Base-by-base conservation (phyloP, 1,140 invertebrate genomes). In the Anastrepha ludens region DNA sequence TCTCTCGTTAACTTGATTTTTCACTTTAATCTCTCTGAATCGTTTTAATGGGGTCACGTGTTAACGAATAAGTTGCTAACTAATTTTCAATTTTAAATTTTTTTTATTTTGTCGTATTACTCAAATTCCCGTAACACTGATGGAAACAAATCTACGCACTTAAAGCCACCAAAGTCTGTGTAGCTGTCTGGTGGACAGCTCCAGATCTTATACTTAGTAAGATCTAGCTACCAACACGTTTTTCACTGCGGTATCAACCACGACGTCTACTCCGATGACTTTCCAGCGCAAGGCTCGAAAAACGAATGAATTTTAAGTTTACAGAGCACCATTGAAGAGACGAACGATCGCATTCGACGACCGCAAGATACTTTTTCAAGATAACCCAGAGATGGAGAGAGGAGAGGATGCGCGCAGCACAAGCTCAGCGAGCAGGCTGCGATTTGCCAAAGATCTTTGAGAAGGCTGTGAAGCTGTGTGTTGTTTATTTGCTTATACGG, bases 201-300 rank as follows among this genome's bases (percentile, higher is more conserved):
- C 5, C 2, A 81, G 74, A 81, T 81, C 74, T 81, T 81, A 55
- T n/a, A 20, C 44, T 81, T 20, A 11, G 44, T 74, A 55, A 47
- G 74, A 81, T 81, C 74, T 55, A 81, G 74, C 47, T 55, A 47
- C 74, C 17, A 81, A 55, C 20, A 17, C 41, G 6, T 44, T 41
- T 17, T 9, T 47, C 50, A 55, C 67, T 74, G n/a, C 47, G 74
- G 2, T 11, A 11, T 44, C 47, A 50, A 81, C 17, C 44, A 81
- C 74, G 41, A 41, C 74, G n/a, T 47, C 47, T 29, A 81, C 47
- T 81, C 50, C 47, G 47, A n/a, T 81, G 74, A 81, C 74, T 81
- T 81, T 81, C 50, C 74, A 81, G 74, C 74, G 29, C 74, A n/a
- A 81, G 74, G 74, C 29, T 81, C 47, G 15, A 81, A 47, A 81